phyloP scores from a whole-genome alignment of 1,140 invertebrate genomes.

The Drosophila pseudoobscura region DNA sequence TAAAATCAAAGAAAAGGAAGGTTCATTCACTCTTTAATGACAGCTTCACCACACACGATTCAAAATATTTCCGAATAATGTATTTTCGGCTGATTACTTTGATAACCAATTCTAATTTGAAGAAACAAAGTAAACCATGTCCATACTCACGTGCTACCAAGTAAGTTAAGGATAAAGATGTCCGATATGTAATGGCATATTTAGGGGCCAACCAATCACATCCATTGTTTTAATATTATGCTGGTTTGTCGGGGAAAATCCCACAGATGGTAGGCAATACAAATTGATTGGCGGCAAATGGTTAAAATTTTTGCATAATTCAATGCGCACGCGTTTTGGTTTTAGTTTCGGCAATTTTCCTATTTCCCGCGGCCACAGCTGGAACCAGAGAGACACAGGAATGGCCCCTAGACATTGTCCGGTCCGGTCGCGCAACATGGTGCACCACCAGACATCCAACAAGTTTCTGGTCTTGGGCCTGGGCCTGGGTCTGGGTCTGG shows the following conservation, averaged over 20 bases:
- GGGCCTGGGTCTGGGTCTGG: conserved; percentile 21
- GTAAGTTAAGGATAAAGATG: no score
- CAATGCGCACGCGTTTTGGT: conserved; percentile 66
- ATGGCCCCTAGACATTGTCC: background rate
- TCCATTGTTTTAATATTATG: conserved; percentile 21
- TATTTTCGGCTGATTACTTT: no score
- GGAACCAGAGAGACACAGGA: conserved; percentile 5
- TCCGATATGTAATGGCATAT: conserved; percentile 13
- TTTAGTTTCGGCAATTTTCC: conserved; percentile 60
- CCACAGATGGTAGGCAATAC: conserved; percentile 23
- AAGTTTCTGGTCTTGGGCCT: no score
- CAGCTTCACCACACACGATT: no score
- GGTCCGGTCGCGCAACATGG: no score
- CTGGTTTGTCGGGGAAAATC: conserved; percentile 18
- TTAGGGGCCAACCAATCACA: conserved; percentile 13
- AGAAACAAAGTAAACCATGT: no score
- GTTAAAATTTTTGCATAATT: conserved; percentile 65
- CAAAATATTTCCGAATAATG: no score
- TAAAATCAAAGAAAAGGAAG: no score
- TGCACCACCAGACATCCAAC: no score
- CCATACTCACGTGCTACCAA: no score
- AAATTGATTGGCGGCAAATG: conserved; percentile 55
- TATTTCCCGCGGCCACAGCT: conserved; percentile 51
- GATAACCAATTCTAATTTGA: no score
- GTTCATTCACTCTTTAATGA: no score